phyloP scores from a whole-genome alignment of 2,888 invertebrate genomes.

The Catocala fraxini region DNA sequence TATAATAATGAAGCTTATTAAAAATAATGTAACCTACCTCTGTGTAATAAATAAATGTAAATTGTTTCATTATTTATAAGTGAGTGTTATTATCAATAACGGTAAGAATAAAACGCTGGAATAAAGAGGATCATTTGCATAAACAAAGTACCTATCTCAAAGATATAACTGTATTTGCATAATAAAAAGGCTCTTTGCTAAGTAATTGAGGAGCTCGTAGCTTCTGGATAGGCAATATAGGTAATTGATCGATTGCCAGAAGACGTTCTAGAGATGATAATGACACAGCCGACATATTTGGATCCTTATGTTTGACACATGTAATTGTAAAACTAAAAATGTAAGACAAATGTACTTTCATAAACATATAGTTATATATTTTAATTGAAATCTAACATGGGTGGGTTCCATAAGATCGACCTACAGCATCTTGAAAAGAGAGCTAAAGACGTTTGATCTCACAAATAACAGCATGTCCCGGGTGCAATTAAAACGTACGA shows the following conservation, averaged over 20 bases:
- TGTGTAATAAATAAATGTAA: not conserved
- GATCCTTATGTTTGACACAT: too few relatives aligned
- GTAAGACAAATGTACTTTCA: too few relatives aligned
- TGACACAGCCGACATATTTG: too few relatives aligned
- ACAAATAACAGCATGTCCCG: slow-evolving; percentile 18
- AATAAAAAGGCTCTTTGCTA: not conserved
- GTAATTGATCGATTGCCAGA: too few relatives aligned
- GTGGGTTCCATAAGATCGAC: too few relatives aligned
- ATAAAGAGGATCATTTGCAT: not conserved
- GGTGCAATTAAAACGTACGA: slow-evolving; percentile 19
- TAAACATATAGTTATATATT: too few relatives aligned
- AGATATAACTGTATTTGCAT: not conserved
- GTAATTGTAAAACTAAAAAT: too few relatives aligned
- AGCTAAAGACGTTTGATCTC: too few relatives aligned
- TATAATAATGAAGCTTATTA: not conserved
- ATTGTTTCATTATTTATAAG: slow-evolving; percentile 1
- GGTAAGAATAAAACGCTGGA: not conserved
- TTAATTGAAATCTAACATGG: too few relatives aligned
- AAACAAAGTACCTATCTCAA: not conserved
- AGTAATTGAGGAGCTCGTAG: not conserved
- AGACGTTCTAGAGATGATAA: too few relatives aligned
- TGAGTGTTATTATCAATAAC: not conserved
- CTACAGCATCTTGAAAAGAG: too few relatives aligned
- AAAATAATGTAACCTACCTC: not conserved
- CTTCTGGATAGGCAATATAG: too few relatives aligned